Evolutionary conservation across 2,113 vertebrate genomes (phyloP).

Genomic region (Notarius lentiginosus): DNA sequence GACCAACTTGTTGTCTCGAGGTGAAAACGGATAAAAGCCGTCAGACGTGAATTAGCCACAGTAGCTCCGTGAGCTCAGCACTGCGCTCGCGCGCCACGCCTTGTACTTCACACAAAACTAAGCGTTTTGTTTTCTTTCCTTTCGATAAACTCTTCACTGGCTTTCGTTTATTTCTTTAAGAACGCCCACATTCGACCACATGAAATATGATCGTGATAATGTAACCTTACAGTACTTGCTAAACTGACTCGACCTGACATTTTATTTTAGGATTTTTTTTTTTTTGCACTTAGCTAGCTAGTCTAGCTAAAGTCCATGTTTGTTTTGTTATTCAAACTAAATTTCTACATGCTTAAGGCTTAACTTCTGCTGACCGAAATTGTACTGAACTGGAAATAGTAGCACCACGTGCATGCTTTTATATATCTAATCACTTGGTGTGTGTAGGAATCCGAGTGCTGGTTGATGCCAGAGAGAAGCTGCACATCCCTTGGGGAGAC

Average conservation of each 20-base stretch:
- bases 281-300: neutral
- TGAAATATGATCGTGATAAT: too few relatives aligned
- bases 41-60: slow-evolving; percentile 14
- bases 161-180: neutral
- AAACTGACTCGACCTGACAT: neutral
- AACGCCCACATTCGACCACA: neutral
- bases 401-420: neutral
- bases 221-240: neutral
- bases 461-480: slow-evolving; percentile 95
- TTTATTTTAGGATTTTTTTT: neutral
- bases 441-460: slow-evolving; percentile 88
- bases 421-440: neutral
- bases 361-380: neutral
- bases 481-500: slow-evolving; percentile 96
- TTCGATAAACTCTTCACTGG: neutral
- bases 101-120: slow-evolving; percentile 12
- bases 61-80: neutral
- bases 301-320: too few relatives aligned
- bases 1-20: neutral
- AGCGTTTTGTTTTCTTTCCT: neutral
- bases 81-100: slow-evolving; percentile 28
- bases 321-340: neutral
- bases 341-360: neutral
- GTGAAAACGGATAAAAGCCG: neutral
- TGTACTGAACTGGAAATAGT: neutral